Evolutionary conservation across 2,888 invertebrate species (phyloP).

Genomic region (Tenthredo livida): DNA sequence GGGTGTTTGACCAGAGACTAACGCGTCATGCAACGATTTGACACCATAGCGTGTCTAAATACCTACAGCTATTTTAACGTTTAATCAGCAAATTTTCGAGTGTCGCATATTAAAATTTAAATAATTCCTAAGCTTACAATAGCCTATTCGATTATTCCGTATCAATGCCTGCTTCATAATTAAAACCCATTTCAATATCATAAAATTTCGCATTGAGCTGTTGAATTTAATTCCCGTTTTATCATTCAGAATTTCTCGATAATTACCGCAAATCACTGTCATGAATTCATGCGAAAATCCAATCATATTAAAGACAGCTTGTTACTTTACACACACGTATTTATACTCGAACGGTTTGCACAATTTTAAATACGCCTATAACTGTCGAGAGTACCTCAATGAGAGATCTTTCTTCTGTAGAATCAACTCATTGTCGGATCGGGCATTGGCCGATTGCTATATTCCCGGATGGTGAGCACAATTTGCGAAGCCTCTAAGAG

Average conservation of each 20-base stretch:
- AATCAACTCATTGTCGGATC: neutral
- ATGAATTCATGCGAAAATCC: neutral
- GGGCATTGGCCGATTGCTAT: conserved; percentile 9
- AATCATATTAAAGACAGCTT: neutral
- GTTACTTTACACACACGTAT: neutral
- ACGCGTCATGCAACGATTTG: conserved; percentile 4
- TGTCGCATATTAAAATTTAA: neutral
- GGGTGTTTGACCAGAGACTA: conserved; percentile 29
- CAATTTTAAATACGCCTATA: neutral
- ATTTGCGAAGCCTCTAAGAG: conserved; percentile 18
- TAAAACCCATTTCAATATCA: neutral
- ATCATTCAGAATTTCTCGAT: neutral
- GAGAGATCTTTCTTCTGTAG: conserved; percentile 14
- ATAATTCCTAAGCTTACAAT: neutral
- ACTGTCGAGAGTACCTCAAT: conserved; percentile 2
- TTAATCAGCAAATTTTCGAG: neutral
- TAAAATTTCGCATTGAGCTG: neutral
- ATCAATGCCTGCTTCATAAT: neutral
- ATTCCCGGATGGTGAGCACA: conserved; percentile 1
- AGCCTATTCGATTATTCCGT: neutral
- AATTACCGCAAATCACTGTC: neutral
- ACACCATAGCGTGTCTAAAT: neutral
- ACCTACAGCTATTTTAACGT: neutral
- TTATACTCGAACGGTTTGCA: neutral
- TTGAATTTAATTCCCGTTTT: neutral